Conservation (phyloP, 2,797 vertebrate species). For the Onychomys leucogaster region DNA sequence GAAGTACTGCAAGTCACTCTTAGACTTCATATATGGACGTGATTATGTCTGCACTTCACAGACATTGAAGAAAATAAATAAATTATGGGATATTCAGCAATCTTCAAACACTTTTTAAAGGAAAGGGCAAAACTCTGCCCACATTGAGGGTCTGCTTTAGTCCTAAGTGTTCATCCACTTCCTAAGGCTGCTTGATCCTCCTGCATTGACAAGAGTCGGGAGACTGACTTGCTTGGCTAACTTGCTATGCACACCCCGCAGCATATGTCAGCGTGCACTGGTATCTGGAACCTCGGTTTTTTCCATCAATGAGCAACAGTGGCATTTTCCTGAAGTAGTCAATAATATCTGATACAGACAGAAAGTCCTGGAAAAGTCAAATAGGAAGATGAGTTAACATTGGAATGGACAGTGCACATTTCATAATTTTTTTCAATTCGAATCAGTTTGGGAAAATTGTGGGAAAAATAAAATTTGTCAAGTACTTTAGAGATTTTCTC, state of each 20-base stretch:
- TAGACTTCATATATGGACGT: conserved; percentile 34
- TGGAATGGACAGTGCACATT: background rate
- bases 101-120: conserved; percentile 71
- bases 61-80: conserved; percentile 78
- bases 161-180: background rate
- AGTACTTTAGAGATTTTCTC: conserved; percentile 21
- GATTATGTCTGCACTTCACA: conserved; percentile 26
- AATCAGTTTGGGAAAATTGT: background rate
- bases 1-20: conserved; percentile 35
- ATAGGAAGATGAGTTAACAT: conserved; percentile 1
- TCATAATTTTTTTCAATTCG: background rate
- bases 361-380: conserved; percentile 90
- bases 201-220: background rate
- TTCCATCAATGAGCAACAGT: conserved; percentile 96
- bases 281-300: conserved; percentile 93
- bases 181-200: background rate
- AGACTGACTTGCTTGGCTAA: background rate
- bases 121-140: conserved; percentile 28
- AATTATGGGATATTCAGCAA: conserved; percentile 58
- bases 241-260: conserved; percentile 86
- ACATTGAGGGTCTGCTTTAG: background rate
- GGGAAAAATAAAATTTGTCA: background rate
- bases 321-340: conserved; percentile 92
- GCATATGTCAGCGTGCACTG: conserved; percentile 92
- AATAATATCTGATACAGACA: conserved; percentile 93